Percentiles rank a stretch among this genome's conserved stretches.
These are phyloP conservation scores for Poliocrania exsul DNA, from an alignment of 2,797 vertebrate genomes.

Conservation along the genomic window DNA sequence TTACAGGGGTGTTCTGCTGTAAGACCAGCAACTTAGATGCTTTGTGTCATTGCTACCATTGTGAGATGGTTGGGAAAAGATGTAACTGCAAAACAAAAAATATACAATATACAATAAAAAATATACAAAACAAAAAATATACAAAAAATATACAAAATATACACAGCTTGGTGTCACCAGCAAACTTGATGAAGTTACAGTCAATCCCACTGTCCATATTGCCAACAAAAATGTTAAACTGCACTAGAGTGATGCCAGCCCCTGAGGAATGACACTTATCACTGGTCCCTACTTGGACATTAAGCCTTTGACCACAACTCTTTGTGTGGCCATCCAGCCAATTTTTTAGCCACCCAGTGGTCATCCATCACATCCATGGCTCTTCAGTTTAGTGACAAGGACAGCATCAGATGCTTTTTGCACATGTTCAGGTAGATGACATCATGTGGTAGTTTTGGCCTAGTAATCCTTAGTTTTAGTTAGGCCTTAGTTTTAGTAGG, in stretches of 20 bases:
- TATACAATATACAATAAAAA: not conserved
- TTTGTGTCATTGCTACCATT: not conserved
- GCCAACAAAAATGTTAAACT: not conserved
- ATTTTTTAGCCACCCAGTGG: not conserved
- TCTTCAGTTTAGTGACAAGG: not conserved
- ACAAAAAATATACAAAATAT: too few species aligned
- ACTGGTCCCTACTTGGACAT: not conserved
- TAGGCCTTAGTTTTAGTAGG: too few species aligned
- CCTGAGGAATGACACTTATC: not conserved
- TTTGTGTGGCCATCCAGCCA: not conserved
- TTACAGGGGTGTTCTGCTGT: not conserved
- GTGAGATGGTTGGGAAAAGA: not conserved
- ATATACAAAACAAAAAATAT: not conserved
- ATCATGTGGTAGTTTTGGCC: too few species aligned
- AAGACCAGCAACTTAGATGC: not conserved
- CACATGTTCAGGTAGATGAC: not conserved
- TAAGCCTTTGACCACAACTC: not conserved
- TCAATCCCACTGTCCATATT: not conserved
- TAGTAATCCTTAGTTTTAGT: too few species aligned
- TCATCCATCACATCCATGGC: not conserved
- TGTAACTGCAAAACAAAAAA: not conserved
- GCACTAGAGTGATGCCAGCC: not conserved
- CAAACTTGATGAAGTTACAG: not conserved
- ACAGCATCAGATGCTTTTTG: not conserved
- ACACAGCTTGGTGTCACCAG: not conserved